Base-by-base conservation (phyloP, 2,888 invertebrate species). In the Eilema griseolum region DNA sequence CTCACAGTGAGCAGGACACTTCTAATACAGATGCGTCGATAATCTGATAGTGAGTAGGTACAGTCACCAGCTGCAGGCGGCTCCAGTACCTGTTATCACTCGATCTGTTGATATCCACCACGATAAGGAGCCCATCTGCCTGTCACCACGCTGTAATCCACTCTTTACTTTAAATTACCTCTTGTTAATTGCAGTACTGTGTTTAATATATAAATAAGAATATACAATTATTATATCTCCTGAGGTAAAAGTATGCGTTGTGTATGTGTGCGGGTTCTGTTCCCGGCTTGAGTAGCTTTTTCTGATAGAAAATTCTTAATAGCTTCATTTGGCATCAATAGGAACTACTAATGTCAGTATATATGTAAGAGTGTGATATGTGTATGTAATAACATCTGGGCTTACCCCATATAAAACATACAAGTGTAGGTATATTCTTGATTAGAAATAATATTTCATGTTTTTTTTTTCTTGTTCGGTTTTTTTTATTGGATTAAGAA, bases 151-250 rank as follows among this genome's bases (percentile, higher is more conserved):
- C 64, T 61, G 80, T 67, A 77, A 75, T 74, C 81, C 67, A 80
- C 71, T 75, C 71, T 72, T 74, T 67, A 74, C 73, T 80, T 77
- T 72, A 75, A 64, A 64, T 66, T 72, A 61, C 41, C 64, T 72
- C 66, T 72, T 70, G 82, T 82, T 81, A 81, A 80, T 77, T 81
- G 73, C 82, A 73, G 74, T 74, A 72, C 76, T 2, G 20, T 14
- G 14, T 56, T 57, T n/a, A 61, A 61, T n/a, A 3, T 59, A 26
- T 16, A n/a, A n/a, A 52, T 3, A 20, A 16, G 7, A 24, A 41
- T 41, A 24, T 16, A 41, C 4, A 24, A 16, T 24, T 41, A 62
- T 59, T 12, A 28, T 28, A 7, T 7, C 59, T 26, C 5, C 2
- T 52, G 52, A 10, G n/a, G 10, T 2, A 52, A 52, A 52, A 52